Conservation (phyloP, 2,888 invertebrate species). For the Drosophila longiperda region DNA sequence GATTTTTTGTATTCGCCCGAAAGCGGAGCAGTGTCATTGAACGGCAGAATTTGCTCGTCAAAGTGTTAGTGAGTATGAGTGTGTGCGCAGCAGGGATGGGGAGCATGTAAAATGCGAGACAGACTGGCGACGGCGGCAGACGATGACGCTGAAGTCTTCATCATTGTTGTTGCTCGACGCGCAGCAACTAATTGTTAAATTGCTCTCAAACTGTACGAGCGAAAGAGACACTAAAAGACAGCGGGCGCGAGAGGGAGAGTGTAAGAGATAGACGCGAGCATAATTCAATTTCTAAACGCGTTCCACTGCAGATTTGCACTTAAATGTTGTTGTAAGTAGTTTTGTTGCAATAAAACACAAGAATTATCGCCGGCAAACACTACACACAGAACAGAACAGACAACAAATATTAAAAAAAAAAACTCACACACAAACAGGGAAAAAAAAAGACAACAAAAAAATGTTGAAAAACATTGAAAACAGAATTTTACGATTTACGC, state of each 20-base stretch:
- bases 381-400: conserved; percentile 13
- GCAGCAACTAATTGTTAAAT: conserved; percentile 58
- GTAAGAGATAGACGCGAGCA: not conserved
- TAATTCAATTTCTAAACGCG: conserved; percentile 72
- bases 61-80: not conserved
- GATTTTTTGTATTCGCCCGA: conserved; percentile 10
- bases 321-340: conserved; percentile 53
- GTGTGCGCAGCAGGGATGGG: not conserved
- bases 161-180: conserved; percentile 14
- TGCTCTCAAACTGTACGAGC: conserved; percentile 39
- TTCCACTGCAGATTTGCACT: conserved; percentile 56
- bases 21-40: conserved; percentile 64
- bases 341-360: conserved; percentile 47
- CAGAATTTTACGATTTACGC: conserved; percentile 76
- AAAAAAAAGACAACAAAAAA: conserved; percentile 1
- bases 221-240: not conserved
- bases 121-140: conserved; percentile 51
- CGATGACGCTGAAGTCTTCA: conserved; percentile 23
- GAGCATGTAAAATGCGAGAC: conserved; percentile 48
- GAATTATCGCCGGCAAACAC: conserved; percentile 46
- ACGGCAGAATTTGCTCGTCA: conserved; percentile 41
- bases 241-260: not conserved
- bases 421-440: conserved; percentile 36
- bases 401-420: conserved; percentile 23
- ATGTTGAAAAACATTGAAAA: conserved; percentile 70